A percentile compares a stretch with the other conserved stretches of the same genome.
Evolutionary conservation across 2,888 invertebrate species (phyloP).

Genomic region (Bellardia pandia): DNA sequence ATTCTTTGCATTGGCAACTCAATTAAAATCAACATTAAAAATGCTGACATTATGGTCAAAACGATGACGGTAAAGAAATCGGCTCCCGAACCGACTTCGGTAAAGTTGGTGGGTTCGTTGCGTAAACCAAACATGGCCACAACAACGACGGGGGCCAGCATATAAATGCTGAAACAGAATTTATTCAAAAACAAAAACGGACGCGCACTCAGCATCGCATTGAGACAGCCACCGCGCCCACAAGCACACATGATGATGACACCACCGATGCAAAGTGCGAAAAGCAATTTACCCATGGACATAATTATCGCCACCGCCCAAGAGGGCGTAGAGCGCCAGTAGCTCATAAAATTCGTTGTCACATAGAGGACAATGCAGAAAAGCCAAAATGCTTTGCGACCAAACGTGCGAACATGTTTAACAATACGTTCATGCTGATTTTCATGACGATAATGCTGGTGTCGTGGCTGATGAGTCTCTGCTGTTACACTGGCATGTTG

Average conservation of each 20-base stretch:
- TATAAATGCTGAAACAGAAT: constrained; percentile 80
- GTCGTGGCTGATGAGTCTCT: constrained; percentile 38
- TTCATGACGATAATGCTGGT: constrained; percentile 27
- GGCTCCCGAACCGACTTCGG: constrained; percentile 77
- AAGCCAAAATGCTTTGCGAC: constrained; percentile 77
- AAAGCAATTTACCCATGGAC: constrained; percentile 80
- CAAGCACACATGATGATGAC: constrained; percentile 78
- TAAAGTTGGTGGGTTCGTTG: constrained; percentile 77
- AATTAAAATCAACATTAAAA: constrained; percentile 76
- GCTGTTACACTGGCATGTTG: constrained; percentile 33
- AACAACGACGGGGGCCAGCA: constrained; percentile 79
- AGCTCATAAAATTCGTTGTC: constrained; percentile 79
- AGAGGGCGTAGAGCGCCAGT: constrained; percentile 78
- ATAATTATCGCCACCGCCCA: constrained; percentile 78
- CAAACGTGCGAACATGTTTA: constrained; percentile 55
- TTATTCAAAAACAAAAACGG: constrained; percentile 79
- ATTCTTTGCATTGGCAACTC: constrained; percentile 79
- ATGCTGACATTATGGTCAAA: constrained; percentile 75
- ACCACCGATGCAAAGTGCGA: constrained; percentile 78
- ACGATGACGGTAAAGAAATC: constrained; percentile 77
- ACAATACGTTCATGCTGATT: constrained; percentile 28
- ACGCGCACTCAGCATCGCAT: constrained; percentile 76
- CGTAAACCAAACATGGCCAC: constrained; percentile 76
- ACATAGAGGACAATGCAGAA: constrained; percentile 75
- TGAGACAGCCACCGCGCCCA: constrained; percentile 77